phyloP scores from a whole-genome alignment of 2,888 invertebrate species.

The Aelia acuminata region DNA sequence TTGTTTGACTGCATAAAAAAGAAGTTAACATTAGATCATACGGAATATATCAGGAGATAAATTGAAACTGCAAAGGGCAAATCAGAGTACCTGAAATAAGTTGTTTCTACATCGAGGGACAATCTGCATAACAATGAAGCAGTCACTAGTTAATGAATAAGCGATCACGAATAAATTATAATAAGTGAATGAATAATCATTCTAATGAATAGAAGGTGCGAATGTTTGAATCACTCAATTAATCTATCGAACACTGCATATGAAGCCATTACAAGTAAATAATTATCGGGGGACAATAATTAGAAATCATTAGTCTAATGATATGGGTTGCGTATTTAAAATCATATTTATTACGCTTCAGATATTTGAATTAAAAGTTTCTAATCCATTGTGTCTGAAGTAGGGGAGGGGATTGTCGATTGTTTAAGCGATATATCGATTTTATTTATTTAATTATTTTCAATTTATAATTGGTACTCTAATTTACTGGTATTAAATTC shows the following conservation, averaged over 20 bases:
- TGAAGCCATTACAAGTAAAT: not conserved
- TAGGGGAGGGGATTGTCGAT: no score
- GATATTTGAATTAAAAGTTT: not conserved
- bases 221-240: not conserved
- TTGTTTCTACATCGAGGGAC: constrained; percentile 10
- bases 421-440: no score
- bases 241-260: constrained; percentile 4
- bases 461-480: no score
- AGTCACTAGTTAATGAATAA: constrained; percentile 11
- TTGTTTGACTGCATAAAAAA: no score
- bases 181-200: constrained; percentile 32
- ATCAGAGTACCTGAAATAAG: constrained; percentile 5
- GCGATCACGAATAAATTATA: constrained; percentile 28
- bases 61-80: not conserved
- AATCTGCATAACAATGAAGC: constrained; percentile 25
- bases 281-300: not conserved
- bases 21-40: no score
- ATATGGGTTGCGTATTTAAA: not conserved
- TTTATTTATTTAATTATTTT: no score
- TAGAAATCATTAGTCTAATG: not conserved
- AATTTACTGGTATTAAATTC: no score
- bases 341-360: not conserved
- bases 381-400: not conserved
- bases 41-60: not conserved
- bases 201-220: constrained; percentile 23